A percentile compares a stretch with the other conserved stretches of the same genome.
phyloP scores from a whole-genome alignment of 2,113 vertebrate species.

The Podarcis muralis region DNA sequence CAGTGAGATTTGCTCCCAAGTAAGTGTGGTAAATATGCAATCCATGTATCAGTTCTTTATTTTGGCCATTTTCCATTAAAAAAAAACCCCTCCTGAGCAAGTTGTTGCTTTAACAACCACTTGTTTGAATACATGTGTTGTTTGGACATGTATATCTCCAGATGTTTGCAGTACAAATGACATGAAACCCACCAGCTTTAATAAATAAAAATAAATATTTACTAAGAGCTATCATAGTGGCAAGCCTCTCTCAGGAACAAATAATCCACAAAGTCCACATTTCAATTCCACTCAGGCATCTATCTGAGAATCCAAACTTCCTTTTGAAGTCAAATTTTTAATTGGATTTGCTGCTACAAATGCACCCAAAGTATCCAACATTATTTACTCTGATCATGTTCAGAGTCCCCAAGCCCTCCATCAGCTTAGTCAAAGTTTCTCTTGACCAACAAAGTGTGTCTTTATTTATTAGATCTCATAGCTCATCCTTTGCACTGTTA shows the following conservation, averaged over 20 bases:
- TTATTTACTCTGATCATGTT: conserved; percentile 40
- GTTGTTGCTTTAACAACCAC: too few species aligned
- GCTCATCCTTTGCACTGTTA: conserved; percentile 10
- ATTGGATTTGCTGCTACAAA: conserved; percentile 39
- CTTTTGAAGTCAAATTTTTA: conserved; percentile 38
- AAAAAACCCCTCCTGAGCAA: too few species aligned
- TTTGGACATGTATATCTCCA: not conserved
- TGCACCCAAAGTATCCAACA: conserved; percentile 4
- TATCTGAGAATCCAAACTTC: conserved; percentile 19
- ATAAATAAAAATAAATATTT: not conserved
- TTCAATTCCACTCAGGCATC: conserved; percentile 15
- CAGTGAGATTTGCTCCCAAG: too few species aligned
- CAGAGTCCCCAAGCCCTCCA: not conserved
- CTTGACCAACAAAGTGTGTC: conserved; percentile 21
- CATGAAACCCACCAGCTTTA: not conserved
- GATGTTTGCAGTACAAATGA: not conserved
- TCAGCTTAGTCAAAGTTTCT: conserved; percentile 1
- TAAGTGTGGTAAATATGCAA: too few species aligned
- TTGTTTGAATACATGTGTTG: not conserved
- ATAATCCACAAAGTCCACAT: not conserved
- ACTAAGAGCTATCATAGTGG: not conserved
- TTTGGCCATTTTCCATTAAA: too few species aligned
- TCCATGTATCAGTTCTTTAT: too few species aligned
- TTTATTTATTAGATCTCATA: conserved; percentile 36
- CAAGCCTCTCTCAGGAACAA: not conserved